Conservation (phyloP, 1,140 invertebrate species). For the Orussus abietinus region DNA sequence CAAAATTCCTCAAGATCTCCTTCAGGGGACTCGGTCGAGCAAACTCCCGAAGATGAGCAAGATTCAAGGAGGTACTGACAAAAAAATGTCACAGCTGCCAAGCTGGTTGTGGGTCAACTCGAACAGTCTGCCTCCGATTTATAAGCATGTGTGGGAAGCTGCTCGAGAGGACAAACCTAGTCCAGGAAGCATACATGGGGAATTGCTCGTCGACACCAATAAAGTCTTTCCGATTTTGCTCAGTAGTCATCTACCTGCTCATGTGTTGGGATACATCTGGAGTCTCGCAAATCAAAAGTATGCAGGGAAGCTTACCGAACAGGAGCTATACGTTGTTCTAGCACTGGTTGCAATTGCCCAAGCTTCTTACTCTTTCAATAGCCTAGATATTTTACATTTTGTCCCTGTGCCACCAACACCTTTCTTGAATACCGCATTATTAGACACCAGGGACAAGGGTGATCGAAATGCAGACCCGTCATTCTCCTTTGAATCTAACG, state of each 20-base stretch:
- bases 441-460: too few relatives aligned
- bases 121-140: constrained; percentile 49
- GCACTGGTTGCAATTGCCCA: constrained; percentile 63
- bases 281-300: constrained; percentile 59
- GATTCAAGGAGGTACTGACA: constrained; percentile 26
- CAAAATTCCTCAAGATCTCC: too few relatives aligned
- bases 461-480: too few relatives aligned
- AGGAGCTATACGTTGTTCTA: constrained; percentile 60
- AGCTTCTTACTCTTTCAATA: constrained; percentile 55
- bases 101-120: constrained; percentile 52
- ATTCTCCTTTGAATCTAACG: too few relatives aligned
- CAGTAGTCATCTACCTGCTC: constrained; percentile 58
- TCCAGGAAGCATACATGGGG: constrained; percentile 28
- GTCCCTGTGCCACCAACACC: constrained; percentile 56
- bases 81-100: constrained; percentile 43
- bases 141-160: constrained; percentile 51
- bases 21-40: too few relatives aligned
- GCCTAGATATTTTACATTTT: constrained; percentile 52
- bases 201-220: constrained; percentile 57
- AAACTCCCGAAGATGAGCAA: constrained; percentile 29
- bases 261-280: constrained; percentile 63
- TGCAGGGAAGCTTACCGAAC: constrained; percentile 59
- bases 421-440: constrained; percentile 45
- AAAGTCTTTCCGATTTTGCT: constrained; percentile 61
- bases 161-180: constrained; percentile 43